Evolutionary conservation across 2,888 invertebrate species (phyloP).

Genomic region (Disparrhopalites patrizii): DNA sequence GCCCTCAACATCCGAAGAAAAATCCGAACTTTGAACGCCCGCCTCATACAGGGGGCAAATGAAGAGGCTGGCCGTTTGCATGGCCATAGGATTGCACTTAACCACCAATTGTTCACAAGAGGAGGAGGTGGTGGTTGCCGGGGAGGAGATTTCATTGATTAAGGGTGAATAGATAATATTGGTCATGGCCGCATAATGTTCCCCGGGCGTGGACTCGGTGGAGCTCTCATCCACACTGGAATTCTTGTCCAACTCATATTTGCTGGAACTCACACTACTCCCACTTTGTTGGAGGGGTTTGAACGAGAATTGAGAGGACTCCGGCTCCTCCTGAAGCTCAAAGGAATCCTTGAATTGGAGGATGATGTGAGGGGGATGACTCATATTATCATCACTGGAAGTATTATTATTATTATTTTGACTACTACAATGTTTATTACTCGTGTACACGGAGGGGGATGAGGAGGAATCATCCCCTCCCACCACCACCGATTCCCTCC

Average conservation of each 20-base stretch:
- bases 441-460: slow-evolving; percentile 2
- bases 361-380: neutral
- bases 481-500: slow-evolving; percentile 42
- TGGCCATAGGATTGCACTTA: slow-evolving; percentile 23
- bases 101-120: slow-evolving; percentile 23
- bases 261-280: slow-evolving; percentile 5
- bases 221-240: slow-evolving; percentile 48
- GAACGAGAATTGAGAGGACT: slow-evolving; percentile 12
- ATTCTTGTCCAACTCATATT: slow-evolving; percentile 46
- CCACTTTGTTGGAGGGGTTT: slow-evolving; percentile 11
- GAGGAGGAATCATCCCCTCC: neutral
- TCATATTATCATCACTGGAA: neutral
- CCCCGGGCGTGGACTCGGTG: slow-evolving; percentile 46
- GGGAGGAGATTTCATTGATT: slow-evolving; percentile 44
- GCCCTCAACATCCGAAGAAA: neutral
- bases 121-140: slow-evolving; percentile 29
- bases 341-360: slow-evolving; percentile 4
- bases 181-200: slow-evolving; percentile 34
- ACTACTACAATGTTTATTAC: neutral
- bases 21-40: slow-evolving; percentile 29
- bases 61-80: slow-evolving; percentile 34
- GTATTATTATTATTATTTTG: neutral
- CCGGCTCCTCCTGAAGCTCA: slow-evolving; percentile 16
- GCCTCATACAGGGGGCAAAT: slow-evolving; percentile 46
- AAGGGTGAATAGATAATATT: slow-evolving; percentile 47